phyloP scores from a whole-genome alignment of 2,113 vertebrate genomes.

The Tapirus terrestris region DNA sequence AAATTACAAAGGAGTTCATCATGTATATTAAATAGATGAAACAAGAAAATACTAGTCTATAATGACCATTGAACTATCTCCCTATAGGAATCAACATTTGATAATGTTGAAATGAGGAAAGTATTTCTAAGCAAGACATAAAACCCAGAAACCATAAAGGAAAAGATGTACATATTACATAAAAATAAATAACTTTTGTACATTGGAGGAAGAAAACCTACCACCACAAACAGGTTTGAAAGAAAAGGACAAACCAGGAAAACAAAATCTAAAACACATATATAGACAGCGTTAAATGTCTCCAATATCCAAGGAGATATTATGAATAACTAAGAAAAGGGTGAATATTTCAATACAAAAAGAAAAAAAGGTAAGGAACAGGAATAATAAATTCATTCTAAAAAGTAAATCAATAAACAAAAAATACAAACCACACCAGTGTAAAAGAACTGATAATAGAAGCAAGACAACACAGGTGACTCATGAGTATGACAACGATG shows the following conservation, averaged over 20 bases:
- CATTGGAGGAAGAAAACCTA: background rate
- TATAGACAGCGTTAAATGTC: background rate
- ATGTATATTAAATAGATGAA: background rate
- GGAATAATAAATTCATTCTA: background rate
- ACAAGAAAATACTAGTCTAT: background rate
- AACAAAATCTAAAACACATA: background rate
- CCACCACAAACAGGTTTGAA: background rate
- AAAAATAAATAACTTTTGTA: background rate
- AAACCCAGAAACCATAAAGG: background rate
- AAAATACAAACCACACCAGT: background rate
- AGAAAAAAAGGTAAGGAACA: background rate
- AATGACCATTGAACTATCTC: background rate
- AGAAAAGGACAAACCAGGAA: background rate
- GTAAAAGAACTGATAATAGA: background rate
- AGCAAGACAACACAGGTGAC: background rate
- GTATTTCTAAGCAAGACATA: background rate
- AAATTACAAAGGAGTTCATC: background rate
- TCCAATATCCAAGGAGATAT: background rate
- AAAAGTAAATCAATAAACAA: background rate
- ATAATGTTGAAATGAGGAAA: background rate
- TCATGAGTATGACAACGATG: background rate
- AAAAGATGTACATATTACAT: background rate
- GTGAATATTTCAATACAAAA: background rate
- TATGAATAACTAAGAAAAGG: background rate
- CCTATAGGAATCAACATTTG: background rate